Conservation (phyloP, 2,113 vertebrate genomes). For the Struthio camelus region DNA sequence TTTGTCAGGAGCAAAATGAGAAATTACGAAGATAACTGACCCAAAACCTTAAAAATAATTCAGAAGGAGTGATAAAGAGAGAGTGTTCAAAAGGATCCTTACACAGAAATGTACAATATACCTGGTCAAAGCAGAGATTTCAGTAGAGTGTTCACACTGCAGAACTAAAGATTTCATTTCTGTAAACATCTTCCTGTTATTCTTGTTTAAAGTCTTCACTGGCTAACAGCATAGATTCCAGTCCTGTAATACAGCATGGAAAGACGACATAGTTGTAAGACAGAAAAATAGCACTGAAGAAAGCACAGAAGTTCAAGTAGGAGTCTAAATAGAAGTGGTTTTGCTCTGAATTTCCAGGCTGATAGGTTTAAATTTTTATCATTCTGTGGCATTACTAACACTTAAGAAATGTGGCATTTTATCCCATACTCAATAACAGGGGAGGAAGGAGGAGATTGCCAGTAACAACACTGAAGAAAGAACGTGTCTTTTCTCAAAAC, state of each 20-base stretch:
- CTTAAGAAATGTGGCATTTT: conserved; percentile 20
- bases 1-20: background rate
- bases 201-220: background rate
- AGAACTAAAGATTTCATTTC: background rate
- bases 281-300: background rate
- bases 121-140: too few species aligned
- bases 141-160: too few species aligned
- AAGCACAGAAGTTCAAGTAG: background rate
- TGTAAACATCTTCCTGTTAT: background rate
- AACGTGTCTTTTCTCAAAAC: background rate
- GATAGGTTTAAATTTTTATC: background rate
- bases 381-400: background rate
- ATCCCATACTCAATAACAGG: background rate
- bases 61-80: background rate
- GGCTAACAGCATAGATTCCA: background rate
- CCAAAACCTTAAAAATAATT: background rate
- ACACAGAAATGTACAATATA: background rate
- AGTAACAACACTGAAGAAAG: conserved; percentile 15
- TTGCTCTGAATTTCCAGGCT: background rate
- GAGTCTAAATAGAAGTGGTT: background rate
- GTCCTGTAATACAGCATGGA: background rate
- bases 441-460: background rate
- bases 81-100: background rate
- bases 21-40: background rate
- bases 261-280: background rate